Evolutionary conservation across 2,797 vertebrate genomes (phyloP).

Genomic region (Artibeus lituratus): DNA sequence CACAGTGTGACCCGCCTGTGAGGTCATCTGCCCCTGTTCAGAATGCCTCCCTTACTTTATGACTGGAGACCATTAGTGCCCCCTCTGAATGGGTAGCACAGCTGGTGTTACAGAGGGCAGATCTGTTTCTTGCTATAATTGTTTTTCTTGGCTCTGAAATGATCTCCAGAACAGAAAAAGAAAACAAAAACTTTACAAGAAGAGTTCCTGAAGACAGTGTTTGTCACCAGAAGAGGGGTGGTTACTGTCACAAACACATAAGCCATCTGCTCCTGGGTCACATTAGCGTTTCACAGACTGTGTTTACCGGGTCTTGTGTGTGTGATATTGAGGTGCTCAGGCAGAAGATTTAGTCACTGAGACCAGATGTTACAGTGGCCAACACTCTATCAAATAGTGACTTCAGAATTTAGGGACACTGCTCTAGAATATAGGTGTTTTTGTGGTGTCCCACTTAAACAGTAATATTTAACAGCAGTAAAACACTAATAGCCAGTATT

Average conservation of each 20-base stretch:
- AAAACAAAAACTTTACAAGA: conserved; percentile 1
- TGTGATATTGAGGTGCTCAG: background rate
- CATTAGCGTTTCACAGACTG: background rate
- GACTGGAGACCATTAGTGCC: background rate
- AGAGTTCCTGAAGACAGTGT: background rate
- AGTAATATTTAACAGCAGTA: background rate
- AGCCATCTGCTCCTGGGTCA: background rate
- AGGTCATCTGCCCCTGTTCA: background rate
- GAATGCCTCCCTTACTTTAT: background rate
- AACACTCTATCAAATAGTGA: background rate
- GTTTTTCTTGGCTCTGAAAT: background rate
- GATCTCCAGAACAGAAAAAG: background rate
- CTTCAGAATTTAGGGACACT: background rate
- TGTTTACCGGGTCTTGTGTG: background rate
- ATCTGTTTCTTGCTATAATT: background rate
- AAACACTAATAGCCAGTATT: background rate
- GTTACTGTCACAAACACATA: background rate
- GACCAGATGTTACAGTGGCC: background rate
- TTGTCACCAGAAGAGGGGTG: background rate
- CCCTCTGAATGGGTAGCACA: background rate
- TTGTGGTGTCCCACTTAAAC: background rate
- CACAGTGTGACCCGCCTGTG: background rate
- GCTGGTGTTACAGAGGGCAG: background rate
- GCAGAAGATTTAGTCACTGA: background rate
- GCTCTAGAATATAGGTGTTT: background rate